Percentiles rank a stretch among this genome's conserved stretches.
phyloP scores from a whole-genome alignment of 2,797 vertebrate genomes.

The Tamandua tetradactyla region DNA sequence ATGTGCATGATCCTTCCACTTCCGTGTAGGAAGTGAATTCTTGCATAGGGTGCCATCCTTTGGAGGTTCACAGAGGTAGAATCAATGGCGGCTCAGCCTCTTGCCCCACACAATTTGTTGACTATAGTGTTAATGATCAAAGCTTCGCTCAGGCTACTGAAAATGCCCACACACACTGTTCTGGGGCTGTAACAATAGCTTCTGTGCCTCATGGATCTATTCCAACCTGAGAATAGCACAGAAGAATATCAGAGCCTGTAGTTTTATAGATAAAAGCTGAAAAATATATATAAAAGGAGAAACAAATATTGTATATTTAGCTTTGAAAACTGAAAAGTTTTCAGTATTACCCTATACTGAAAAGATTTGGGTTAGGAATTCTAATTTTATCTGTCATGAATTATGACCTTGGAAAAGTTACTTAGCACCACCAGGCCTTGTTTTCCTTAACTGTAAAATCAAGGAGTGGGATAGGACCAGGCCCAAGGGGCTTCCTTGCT shows the following conservation, averaged over 20 bases:
- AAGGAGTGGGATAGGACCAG: not conserved
- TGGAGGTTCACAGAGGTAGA: not conserved
- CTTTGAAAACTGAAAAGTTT: constrained; percentile 71
- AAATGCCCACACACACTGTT: constrained; percentile 61
- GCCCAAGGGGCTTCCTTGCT: not conserved
- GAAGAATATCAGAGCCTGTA: constrained; percentile 66
- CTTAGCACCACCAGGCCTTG: not conserved
- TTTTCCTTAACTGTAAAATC: constrained; percentile 42
- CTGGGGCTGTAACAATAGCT: constrained; percentile 69
- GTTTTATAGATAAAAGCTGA: constrained; percentile 64
- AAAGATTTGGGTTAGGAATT: constrained; percentile 57
- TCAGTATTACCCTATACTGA: constrained; percentile 56
- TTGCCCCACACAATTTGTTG: not conserved
- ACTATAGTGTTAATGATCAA: constrained; percentile 33
- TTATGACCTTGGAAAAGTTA: constrained; percentile 2
- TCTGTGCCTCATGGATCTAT: constrained; percentile 60
- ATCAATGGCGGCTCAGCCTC: not conserved
- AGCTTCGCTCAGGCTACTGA: constrained; percentile 34
- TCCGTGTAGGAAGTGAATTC: not conserved
- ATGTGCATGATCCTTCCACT: constrained; percentile 60
- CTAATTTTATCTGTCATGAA: constrained; percentile 62
- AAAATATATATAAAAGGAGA: constrained; percentile 61
- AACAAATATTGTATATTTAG: constrained; percentile 67
- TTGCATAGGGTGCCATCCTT: not conserved
- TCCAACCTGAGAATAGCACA: constrained; percentile 62